These are phyloP conservation scores for Macrotrachela quadricornifera DNA, from an alignment of 1,140 invertebrate genomes.

Conservation along the genomic window DNA sequence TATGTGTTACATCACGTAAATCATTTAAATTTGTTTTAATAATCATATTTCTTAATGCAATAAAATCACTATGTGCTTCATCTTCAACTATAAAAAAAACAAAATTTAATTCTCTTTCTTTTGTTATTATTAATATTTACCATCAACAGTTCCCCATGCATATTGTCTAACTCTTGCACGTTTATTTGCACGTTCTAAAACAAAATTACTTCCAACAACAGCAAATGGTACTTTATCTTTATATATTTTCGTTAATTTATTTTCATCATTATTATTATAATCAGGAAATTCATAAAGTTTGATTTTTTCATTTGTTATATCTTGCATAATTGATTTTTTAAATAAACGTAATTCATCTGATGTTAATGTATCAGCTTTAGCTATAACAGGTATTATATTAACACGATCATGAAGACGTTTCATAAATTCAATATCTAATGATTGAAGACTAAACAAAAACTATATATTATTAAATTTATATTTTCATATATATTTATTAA, in stretches of 20 bases:
- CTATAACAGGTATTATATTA: slow-evolving; percentile 93
- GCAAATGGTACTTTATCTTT: slow-evolving; percentile 61
- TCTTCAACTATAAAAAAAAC: slow-evolving; percentile 54
- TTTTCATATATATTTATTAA: slow-evolving; percentile 26
- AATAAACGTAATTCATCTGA: slow-evolving; percentile 81
- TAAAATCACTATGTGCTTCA: slow-evolving; percentile 91
- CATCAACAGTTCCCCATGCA: slow-evolving; percentile 89
- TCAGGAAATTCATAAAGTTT: slow-evolving; percentile 92
- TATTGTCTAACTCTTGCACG: slow-evolving; percentile 57
- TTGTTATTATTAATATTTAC: slow-evolving; percentile 10
- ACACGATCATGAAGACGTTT: slow-evolving; percentile 90
- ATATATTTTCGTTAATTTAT: slow-evolving; percentile 20
- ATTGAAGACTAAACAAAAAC: slow-evolving; percentile 52
- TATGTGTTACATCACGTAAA: slow-evolving; percentile 77
- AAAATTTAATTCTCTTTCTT: too few relatives aligned
- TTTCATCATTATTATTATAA: slow-evolving; percentile 23
- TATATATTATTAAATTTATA: background rate
- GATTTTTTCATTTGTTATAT: slow-evolving; percentile 89
- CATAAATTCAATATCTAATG: slow-evolving; percentile 95
- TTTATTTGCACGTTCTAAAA: slow-evolving; percentile 41
- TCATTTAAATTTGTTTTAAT: slow-evolving; percentile 75
- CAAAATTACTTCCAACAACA: slow-evolving; percentile 87
- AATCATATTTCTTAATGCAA: slow-evolving; percentile 87
- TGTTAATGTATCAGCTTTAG: slow-evolving; percentile 94
- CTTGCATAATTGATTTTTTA: slow-evolving; percentile 78